These are phyloP conservation scores for Hirtodrosophila cameraria DNA, from an alignment of 2,888 invertebrate genomes.

Conservation along the genomic window DNA sequence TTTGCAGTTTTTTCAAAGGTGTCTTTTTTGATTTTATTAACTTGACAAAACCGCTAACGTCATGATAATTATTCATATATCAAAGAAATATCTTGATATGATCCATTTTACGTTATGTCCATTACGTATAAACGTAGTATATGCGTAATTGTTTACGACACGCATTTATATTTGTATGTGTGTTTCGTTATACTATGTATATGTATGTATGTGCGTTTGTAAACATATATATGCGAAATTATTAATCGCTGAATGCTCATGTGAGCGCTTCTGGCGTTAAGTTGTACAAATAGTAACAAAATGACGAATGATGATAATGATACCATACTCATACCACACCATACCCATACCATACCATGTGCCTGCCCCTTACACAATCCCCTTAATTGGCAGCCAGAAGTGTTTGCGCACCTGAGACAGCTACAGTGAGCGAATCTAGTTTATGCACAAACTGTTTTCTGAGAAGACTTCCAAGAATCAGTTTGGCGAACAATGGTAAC, in stretches of 20 bases:
- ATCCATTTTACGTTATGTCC: slow-evolving; percentile 1
- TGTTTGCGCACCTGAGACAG: slow-evolving; percentile 1
- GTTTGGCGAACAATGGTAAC: no score
- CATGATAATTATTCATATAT: not conserved
- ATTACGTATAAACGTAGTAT: slow-evolving; percentile 22
- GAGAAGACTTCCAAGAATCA: no score
- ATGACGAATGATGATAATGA: slow-evolving; percentile 56
- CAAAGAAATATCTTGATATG: not conserved
- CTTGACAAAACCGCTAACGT: not conserved
- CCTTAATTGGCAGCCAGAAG: slow-evolving; percentile 35
- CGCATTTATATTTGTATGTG: slow-evolving; percentile 19
- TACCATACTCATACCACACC: slow-evolving; percentile 4
- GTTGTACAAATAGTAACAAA: slow-evolving; percentile 46
- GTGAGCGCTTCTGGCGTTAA: slow-evolving; percentile 50
- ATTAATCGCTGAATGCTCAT: slow-evolving; percentile 55
- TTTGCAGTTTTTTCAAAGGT: no score
- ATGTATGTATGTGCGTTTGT: slow-evolving; percentile 6
- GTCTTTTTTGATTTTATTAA: no score
- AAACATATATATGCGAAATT: slow-evolving; percentile 54
- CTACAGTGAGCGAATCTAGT: not conserved
- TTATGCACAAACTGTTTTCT: no score
- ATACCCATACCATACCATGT: not conserved
- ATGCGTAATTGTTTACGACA: slow-evolving; percentile 42
- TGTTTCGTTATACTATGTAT: slow-evolving; percentile 39
- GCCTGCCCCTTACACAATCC: slow-evolving; percentile 5